Conservation (phyloP, 2,113 vertebrate species). For the Picathartes gymnocephalus region DNA sequence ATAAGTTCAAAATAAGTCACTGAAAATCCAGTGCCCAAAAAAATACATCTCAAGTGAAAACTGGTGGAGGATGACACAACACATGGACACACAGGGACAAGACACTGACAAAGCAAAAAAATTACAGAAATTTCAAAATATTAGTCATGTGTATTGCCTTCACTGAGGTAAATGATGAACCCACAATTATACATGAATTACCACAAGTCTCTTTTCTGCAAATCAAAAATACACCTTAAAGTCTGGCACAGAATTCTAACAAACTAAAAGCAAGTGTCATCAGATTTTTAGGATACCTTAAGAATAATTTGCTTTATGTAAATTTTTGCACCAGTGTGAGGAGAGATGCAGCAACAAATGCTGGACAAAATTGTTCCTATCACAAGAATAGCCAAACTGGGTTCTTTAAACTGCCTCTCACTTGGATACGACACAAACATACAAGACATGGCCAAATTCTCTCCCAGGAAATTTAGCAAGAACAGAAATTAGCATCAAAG, state of each 20-base stretch:
- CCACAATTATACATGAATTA: neutral
- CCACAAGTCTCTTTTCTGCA: neutral
- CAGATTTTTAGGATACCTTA: neutral
- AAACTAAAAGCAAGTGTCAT: neutral
- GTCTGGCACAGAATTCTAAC: neutral
- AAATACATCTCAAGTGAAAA: neutral
- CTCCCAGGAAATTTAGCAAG: neutral
- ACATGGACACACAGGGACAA: neutral
- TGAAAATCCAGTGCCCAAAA: neutral
- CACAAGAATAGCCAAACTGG: neutral
- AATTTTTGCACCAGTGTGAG: neutral
- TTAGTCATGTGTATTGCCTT: neutral
- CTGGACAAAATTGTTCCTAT: neutral
- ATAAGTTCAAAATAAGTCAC: neutral
- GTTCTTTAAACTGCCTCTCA: neutral
- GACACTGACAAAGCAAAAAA: neutral
- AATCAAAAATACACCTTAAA: neutral
- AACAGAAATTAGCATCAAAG: neutral
- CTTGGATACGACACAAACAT: neutral
- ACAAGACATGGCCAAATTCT: neutral
- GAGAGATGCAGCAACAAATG: neutral
- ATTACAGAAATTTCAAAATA: neutral
- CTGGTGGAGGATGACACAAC: fast-evolving
- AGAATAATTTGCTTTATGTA: neutral
- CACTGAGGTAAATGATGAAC: neutral